A percentile compares a stretch with the other conserved stretches of the same genome.
phyloP scores from a whole-genome alignment of 2,113 vertebrate species.

The Boleophthalmus pectinirostris region DNA sequence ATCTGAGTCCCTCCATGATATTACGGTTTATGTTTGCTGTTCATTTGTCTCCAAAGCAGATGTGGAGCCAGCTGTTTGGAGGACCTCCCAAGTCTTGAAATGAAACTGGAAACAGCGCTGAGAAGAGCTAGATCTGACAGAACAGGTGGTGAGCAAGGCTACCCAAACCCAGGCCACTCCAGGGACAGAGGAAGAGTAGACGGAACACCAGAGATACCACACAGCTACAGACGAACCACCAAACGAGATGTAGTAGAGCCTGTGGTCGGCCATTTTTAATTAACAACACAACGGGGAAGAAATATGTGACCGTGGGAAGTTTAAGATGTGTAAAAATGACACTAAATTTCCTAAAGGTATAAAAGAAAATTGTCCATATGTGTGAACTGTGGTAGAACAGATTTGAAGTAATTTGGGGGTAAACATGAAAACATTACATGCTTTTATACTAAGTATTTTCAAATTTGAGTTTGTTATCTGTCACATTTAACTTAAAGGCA shows the following conservation, averaged over 20 bases:
- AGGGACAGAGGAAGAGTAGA: constrained; percentile 18
- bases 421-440: neutral
- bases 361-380: neutral
- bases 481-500: too few relatives aligned
- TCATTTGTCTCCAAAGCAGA: constrained; percentile 46
- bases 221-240: constrained; percentile 8
- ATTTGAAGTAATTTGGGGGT: too few relatives aligned
- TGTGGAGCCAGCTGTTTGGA: constrained; percentile 60
- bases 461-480: too few relatives aligned
- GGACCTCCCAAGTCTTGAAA: constrained; percentile 55
- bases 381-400: neutral
- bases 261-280: constrained; percentile 18
- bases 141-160: constrained; percentile 49
- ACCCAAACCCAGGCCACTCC: constrained; percentile 42
- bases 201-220: constrained; percentile 19
- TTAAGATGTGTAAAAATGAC: neutral
- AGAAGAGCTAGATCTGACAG: constrained; percentile 45
- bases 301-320: neutral
- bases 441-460: neutral
- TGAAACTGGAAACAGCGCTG: constrained; percentile 45
- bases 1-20: constrained; percentile 26
- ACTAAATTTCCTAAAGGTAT: neutral
- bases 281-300: constrained; percentile 3
- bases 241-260: constrained; percentile 8
- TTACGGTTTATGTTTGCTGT: constrained; percentile 33